Conservation (phyloP, 2,113 vertebrate genomes). For the Oryzias woworae region DNA sequence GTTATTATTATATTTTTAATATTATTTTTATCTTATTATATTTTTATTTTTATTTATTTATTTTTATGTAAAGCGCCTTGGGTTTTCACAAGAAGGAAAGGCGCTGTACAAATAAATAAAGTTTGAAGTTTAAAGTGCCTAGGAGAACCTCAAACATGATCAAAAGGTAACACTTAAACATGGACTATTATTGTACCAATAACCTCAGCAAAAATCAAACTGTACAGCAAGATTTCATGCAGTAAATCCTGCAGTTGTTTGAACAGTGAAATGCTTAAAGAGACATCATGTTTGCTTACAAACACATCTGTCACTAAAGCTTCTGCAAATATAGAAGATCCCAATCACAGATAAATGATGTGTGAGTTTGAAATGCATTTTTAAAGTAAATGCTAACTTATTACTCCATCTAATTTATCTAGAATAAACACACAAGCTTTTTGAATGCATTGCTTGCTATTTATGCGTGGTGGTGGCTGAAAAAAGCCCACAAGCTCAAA, state of each 20-base stretch:
- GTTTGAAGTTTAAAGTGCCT: too few species aligned
- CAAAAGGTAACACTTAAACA: not conserved
- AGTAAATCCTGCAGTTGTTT: not conserved
- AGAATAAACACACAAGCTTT: not conserved
- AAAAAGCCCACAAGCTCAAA: not conserved
- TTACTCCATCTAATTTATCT: not conserved
- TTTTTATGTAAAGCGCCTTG: too few species aligned
- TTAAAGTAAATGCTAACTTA: not conserved
- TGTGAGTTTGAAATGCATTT: not conserved
- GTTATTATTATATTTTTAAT: too few species aligned
- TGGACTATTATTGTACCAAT: not conserved
- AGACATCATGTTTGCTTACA: not conserved
- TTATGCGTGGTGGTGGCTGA: too few species aligned
- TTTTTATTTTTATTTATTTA: too few species aligned
- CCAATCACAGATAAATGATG: conserved; percentile 3
- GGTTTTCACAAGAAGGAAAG: too few species aligned
- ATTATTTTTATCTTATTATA: too few species aligned
- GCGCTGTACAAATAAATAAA: too few species aligned
- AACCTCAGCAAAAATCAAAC: not conserved
- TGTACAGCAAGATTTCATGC: too few species aligned
- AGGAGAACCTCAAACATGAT: not conserved
- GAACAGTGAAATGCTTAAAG: not conserved
- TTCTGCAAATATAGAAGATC: not conserved
- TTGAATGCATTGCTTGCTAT: not conserved
- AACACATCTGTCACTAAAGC: not conserved